phyloP scores from a whole-genome alignment of 53 echinoderm and acorn worm genomes.

The Zoroaster sp. region DNA sequence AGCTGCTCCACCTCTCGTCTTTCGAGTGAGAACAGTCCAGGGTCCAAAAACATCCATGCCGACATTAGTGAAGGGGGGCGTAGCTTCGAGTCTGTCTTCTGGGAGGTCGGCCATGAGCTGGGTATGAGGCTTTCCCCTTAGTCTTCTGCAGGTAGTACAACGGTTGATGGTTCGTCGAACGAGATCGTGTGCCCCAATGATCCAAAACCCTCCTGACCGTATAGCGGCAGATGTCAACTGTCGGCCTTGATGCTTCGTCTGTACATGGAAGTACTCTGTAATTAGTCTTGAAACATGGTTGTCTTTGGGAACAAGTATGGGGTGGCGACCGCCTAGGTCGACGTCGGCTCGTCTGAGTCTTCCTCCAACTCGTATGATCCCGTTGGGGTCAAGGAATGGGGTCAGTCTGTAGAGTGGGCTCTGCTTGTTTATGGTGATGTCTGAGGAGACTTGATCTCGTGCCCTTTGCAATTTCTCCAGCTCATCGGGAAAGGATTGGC shows the following conservation, averaged over 20 bases:
- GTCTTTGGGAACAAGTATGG: constrained; percentile 46
- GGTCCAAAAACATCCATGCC: too few relatives aligned
- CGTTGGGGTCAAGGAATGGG: constrained; percentile 49
- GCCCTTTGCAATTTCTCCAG: neutral
- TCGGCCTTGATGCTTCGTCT: constrained; percentile 53
- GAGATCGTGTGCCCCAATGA: too few relatives aligned
- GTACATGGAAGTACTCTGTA: constrained; percentile 2
- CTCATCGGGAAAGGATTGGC: neutral
- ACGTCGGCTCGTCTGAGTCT: constrained; percentile 43
- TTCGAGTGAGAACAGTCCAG: too few relatives aligned
- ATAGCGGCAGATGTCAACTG: constrained; percentile 33
- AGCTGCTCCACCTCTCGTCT: constrained; percentile 35
- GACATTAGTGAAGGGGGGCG: too few relatives aligned
- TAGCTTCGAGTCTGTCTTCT: constrained; percentile 34
- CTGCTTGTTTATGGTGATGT: neutral
- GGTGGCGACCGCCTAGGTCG: constrained; percentile 35
- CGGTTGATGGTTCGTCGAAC: constrained; percentile 10
- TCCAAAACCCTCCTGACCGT: too few relatives aligned
- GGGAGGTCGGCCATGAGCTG: constrained; percentile 54
- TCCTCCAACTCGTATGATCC: constrained; percentile 49
- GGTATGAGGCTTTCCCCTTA: constrained; percentile 15
- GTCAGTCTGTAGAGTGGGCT: constrained; percentile 10
- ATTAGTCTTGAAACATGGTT: constrained; percentile 44
- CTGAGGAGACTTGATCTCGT: neutral
- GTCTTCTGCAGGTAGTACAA: neutral